phyloP scores from a whole-genome alignment of 2,797 vertebrate species.

The Fistularia commersonii region DNA sequence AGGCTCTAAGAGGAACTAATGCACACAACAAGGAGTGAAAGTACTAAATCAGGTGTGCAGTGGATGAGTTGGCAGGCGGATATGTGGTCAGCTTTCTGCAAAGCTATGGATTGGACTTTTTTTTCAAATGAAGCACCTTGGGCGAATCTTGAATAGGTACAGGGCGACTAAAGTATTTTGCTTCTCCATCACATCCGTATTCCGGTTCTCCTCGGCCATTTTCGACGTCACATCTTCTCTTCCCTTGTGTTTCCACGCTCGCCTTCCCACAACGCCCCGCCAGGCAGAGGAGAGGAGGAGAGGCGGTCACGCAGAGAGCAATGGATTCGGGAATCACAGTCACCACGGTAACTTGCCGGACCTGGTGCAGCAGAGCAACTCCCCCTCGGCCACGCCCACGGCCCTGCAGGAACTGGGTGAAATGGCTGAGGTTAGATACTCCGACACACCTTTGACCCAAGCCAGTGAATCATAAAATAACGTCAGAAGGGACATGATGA shows the following conservation, averaged over 20 bases:
- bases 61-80: too few relatives aligned
- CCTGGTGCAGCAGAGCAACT: constrained; percentile 95
- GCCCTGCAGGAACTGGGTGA: constrained; percentile 88
- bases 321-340: constrained; percentile 84
- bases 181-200: neutral
- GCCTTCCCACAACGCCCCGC: constrained; percentile 27
- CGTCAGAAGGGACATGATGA: too few relatives aligned
- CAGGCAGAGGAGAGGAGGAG: constrained; percentile 89
- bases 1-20: too few relatives aligned
- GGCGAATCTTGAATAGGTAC: too few relatives aligned
- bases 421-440: constrained; percentile 84
- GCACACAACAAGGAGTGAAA: too few relatives aligned
- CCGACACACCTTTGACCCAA: neutral
- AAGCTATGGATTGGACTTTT: too few relatives aligned
- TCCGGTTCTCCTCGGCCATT: fast-evolving
- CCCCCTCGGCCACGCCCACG: constrained; percentile 86
- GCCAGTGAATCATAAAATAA: neutral
- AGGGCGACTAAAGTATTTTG: neutral
- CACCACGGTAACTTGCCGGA: constrained; percentile 92
- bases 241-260: neutral
- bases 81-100: too few relatives aligned
- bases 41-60: too few relatives aligned
- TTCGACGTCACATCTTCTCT: neutral
- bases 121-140: too few relatives aligned
- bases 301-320: constrained; percentile 87